Conservation (phyloP, 2,797 vertebrate genomes). For the Aplochiton taeniatus region DNA sequence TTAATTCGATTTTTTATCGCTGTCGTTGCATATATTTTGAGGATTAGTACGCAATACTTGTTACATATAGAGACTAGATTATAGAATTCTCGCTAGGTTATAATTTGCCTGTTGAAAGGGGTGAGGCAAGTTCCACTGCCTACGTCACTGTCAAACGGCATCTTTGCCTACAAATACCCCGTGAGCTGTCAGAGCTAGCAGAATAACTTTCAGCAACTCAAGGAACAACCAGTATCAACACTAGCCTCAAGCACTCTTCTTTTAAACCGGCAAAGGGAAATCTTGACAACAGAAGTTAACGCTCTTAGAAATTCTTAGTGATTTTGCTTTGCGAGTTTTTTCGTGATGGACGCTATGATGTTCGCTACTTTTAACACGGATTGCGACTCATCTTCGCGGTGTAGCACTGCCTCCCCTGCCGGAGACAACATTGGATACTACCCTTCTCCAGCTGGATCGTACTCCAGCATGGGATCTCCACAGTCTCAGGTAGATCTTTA, state of each 20-base stretch:
- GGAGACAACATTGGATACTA: constrained; percentile 86
- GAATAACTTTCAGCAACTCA: constrained; percentile 57
- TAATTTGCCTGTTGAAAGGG: constrained; percentile 13
- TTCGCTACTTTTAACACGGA: constrained; percentile 86
- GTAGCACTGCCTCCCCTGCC: constrained; percentile 92
- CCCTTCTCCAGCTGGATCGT: constrained; percentile 87
- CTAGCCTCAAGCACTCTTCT: constrained; percentile 15
- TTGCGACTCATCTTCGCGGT: constrained; percentile 91
- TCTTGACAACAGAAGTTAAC: constrained; percentile 31
- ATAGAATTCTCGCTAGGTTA: constrained; percentile 24
- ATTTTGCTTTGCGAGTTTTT: constrained; percentile 14
- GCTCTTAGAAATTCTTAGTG: background rate
- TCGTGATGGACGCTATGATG: constrained; percentile 75
- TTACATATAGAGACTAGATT: constrained; percentile 12
- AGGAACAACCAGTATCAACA: background rate
- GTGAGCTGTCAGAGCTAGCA: constrained; percentile 34
- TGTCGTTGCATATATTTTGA: accelerated
- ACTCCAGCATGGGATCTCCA: constrained; percentile 90
- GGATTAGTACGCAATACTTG: accelerated
- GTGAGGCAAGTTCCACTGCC: background rate
- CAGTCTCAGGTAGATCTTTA: constrained; percentile 81
- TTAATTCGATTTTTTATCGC: accelerated
- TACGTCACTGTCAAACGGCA: constrained; percentile 48
- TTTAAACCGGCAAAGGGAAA: constrained; percentile 34
- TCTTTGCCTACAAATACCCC: constrained; percentile 51